Conservation (phyloP, 2,113 vertebrate genomes). For the Mus pahari region DNA sequence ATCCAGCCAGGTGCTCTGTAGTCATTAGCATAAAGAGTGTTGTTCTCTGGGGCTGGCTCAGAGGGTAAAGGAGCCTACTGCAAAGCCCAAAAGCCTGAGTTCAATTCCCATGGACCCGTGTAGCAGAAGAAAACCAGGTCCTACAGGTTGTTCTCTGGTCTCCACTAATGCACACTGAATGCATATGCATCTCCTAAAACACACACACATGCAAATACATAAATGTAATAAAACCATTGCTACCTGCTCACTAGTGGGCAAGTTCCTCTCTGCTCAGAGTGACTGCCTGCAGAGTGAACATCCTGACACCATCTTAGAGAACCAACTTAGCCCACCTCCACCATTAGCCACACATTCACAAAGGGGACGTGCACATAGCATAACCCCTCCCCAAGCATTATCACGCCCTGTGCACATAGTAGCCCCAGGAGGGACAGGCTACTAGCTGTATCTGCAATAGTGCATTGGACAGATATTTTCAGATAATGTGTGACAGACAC, state of each 20-base stretch:
- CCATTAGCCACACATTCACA: rapidly evolving
- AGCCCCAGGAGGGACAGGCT: neutral
- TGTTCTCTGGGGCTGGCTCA: neutral
- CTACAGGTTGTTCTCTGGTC: neutral
- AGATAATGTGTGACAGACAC: neutral
- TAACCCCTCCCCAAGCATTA: neutral
- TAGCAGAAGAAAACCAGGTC: neutral
- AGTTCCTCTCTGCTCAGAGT: neutral
- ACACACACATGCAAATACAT: neutral
- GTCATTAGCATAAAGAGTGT: no score
- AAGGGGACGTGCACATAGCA: no score
- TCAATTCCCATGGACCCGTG: neutral
- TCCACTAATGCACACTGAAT: neutral
- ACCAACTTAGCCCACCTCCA: neutral
- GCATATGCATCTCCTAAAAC: neutral
- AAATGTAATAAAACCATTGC: neutral
- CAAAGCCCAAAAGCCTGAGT: neutral
- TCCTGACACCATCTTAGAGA: neutral
- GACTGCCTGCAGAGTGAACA: neutral
- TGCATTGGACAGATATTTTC: neutral
- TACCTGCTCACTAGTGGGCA: no score
- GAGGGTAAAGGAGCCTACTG: neutral
- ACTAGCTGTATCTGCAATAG: neutral
- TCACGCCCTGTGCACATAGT: no score
- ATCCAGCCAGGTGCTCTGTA: neutral